Base-by-base conservation (phyloP, 2,888 invertebrate genomes). In the Erebia aethiops region DNA sequence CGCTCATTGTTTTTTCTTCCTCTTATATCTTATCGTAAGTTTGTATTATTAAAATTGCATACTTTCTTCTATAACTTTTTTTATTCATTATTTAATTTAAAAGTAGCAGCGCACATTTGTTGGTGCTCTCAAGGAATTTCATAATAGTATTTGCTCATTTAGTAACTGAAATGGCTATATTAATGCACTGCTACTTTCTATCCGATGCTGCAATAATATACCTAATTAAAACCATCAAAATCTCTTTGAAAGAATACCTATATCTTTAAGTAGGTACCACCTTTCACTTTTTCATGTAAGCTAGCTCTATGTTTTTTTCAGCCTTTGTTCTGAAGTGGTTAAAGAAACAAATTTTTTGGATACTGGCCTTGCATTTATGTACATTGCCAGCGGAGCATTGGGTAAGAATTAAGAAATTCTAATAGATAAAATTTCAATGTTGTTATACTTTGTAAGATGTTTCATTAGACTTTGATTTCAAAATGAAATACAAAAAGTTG, bases 11-110 rank as follows among this genome's bases (percentile, higher is more conserved):
- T 78, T 82, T 93, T 76, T 82, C 87, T 69, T 85, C 89, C 71
- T 90, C 92, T 10, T 92, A 86, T 73, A 84, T 91, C 76, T 74
- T 89, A 73, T 88, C 91, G 92, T 93, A 85, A 92, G 92, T 92
- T 79, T 67, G 57, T 62, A 49, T 26, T 41, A 26, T 58, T 68
- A 41, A 67, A 57, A 61, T 52, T 60, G 35, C 51, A 14, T 52
- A 43, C 13, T 41, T 16, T 10, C 14, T 58, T 21, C 2, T 26
- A 14, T 7, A 46, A 14, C 21, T 52, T 26, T 49, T 43, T 54
- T n/a, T 9, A 58, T 16, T 11, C n/a, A 43, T 26, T 49, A 65
- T 43, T 21, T 7, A 51, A 51, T 13, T 26, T 51, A n/a, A 67
- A 51, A 51, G 46, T 66, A 52, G 52, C 52, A 52, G 18, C 13